A percentile compares a stretch with the other conserved stretches of the same genome.
phyloP scores from a whole-genome alignment of 2,888 invertebrate genomes.

The Clivina fossor region DNA sequence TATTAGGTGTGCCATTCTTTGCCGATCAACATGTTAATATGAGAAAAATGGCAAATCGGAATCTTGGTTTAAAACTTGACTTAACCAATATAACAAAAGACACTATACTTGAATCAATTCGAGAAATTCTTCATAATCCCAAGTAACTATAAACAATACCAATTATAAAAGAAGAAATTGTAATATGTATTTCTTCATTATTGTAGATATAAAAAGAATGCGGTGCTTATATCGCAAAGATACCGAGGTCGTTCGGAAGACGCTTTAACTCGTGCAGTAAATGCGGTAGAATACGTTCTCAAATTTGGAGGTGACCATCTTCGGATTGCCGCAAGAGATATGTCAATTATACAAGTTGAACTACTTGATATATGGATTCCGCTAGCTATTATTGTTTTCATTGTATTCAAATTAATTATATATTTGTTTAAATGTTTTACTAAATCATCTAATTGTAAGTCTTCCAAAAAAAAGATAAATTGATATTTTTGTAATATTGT shows the following conservation, averaged over 20 bases:
- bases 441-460: too few relatives aligned
- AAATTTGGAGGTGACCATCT: slow-evolving; percentile 32
- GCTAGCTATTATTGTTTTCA: too few relatives aligned
- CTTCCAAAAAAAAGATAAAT: too few relatives aligned
- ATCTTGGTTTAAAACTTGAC: slow-evolving; percentile 41
- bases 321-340: slow-evolving; percentile 15
- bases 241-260: slow-evolving; percentile 39
- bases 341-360: slow-evolving; percentile 19
- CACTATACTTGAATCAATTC: slow-evolving; percentile 37
- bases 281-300: slow-evolving; percentile 37
- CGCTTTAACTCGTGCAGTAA: slow-evolving; percentile 36
- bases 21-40: slow-evolving; percentile 47
- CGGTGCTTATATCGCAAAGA: slow-evolving; percentile 35
- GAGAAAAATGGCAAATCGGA: slow-evolving; percentile 42
- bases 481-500: too few relatives aligned
- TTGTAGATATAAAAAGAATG: slow-evolving; percentile 39
- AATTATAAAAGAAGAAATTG: too few relatives aligned
- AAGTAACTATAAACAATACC: too few relatives aligned
- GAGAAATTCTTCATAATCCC: slow-evolving; percentile 40
- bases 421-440: too few relatives aligned
- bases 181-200: too few relatives aligned
- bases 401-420: too few relatives aligned
- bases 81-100: slow-evolving; percentile 38
- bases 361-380: slow-evolving; percentile 35
- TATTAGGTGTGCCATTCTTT: slow-evolving; percentile 45